Conservation (phyloP, 2,888 invertebrate species). For the Nudaria mundana region DNA sequence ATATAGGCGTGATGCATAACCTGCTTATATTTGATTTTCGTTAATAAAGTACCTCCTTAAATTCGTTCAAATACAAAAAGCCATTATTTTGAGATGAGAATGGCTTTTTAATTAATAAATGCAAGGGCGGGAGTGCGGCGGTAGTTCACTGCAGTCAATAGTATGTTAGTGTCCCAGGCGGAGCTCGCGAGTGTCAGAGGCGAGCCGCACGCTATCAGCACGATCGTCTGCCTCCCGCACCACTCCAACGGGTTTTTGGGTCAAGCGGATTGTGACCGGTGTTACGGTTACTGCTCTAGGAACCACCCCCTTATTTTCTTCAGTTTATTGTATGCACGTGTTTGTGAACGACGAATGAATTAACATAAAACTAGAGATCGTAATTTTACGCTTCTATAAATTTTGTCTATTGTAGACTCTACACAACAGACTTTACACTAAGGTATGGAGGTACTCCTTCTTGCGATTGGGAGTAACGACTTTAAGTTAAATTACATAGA, state of each 20-base stretch:
- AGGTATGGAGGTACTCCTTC: too few relatives aligned
- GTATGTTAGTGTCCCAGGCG: constrained; percentile 13
- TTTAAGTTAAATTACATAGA: too few relatives aligned
- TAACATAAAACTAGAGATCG: too few relatives aligned
- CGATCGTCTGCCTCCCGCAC: constrained; percentile 54
- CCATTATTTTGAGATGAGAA: too few relatives aligned
- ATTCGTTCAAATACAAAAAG: too few relatives aligned
- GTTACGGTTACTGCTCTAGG: constrained; percentile 39
- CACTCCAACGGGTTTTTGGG: constrained; percentile 65
- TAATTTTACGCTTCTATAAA: too few relatives aligned
- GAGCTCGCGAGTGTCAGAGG: constrained; percentile 16
- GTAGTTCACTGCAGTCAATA: constrained; percentile 4
- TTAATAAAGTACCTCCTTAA: too few relatives aligned
- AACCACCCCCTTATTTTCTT: constrained; percentile 41
- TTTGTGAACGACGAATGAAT: constrained; percentile 9
- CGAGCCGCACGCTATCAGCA: constrained; percentile 59
- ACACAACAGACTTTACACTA: too few relatives aligned
- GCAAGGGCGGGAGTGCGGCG: background rate
- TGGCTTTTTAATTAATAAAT: constrained; percentile 4
- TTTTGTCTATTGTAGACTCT: too few relatives aligned
- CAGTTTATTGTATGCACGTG: constrained; percentile 42
- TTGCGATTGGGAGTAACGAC: too few relatives aligned
- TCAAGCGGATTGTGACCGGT: constrained; percentile 63
- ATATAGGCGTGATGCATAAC: too few relatives aligned
- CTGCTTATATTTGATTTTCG: too few relatives aligned